Percentiles rank a stretch among this genome's conserved stretches.
Conservation (phyloP, 2,113 vertebrate species). For the Alligator sinensis region DNA sequence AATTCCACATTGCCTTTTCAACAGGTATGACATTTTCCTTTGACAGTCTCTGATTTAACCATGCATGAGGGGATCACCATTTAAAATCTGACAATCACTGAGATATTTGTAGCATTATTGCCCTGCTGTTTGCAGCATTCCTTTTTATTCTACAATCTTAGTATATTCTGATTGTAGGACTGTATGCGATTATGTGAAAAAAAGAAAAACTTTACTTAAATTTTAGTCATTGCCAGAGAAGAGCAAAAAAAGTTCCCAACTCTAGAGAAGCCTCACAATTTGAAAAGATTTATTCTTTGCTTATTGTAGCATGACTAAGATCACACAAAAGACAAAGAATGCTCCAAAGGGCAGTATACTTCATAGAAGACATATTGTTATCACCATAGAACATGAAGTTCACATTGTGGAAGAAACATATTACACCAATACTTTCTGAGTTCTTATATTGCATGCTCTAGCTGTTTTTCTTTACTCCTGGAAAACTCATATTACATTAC, state of each 20-base stretch:
- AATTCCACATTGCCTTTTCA: neutral
- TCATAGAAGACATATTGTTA: neutral
- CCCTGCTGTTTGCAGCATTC: neutral
- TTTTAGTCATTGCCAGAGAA: neutral
- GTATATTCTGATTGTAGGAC: neutral
- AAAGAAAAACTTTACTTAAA: neutral
- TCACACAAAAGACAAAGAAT: neutral
- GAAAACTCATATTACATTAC: constrained; percentile 3
- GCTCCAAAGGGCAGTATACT: neutral
- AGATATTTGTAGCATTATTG: neutral
- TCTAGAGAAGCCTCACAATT: neutral
- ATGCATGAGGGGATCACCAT: neutral
- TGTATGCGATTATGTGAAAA: neutral
- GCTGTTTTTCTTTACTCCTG: neutral
- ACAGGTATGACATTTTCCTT: neutral
- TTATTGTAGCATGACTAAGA: neutral
- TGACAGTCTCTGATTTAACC: neutral
- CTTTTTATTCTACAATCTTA: neutral
- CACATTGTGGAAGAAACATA: constrained; percentile 40
- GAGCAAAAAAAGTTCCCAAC: neutral
- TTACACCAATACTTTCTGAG: neutral
- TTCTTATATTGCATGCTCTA: neutral
- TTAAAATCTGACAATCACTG: neutral
- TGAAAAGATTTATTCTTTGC: neutral
- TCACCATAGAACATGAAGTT: neutral